Evolutionary conservation across 1,140 invertebrate species (phyloP), one percentile per base, ranked within the genome.

Genomic region (Conus ventricosus): DNA sequence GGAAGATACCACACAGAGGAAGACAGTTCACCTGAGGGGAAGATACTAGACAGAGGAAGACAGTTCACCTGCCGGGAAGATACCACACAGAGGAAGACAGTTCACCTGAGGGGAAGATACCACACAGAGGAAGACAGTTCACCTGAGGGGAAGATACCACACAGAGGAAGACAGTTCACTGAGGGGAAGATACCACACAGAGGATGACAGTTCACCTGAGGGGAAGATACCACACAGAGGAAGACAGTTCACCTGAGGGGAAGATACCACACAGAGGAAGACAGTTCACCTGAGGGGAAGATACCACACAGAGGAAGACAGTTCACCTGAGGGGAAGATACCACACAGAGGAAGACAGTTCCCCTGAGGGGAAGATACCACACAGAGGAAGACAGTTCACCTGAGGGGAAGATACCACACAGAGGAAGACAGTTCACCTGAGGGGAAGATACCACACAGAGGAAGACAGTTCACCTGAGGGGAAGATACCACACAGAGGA

Each of bases 401-500:
- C 57, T 85, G 63, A 15, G 53, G 23, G 55, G n/a, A 57, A 3
- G 39, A 53, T 39, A 39, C 39, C 39, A 39, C 0, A 39, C 39
- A 39, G 39, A 10, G n/a, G n/a, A n/a, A n/a, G n/a, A n/a, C n/a
- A n/a, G 63, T 85, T 67, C 27, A 85, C 51, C 57, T 85, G 63
- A 15, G 53, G 23, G 55, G n/a, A 57, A 3, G 39, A 53, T 39
- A 39, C 39, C 39, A 39, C 0, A 39, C 39, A 39, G 39, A 10
- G n/a, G n/a, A n/a, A n/a, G n/a, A n/a, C n/a, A n/a, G 63, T 85
- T 67, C 27, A 85, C 51, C 57, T 85, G 63, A 15, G 53, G 23
- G 55, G n/a, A 57, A 3, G 39, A 53, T 39, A 39, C 39, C 39
- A 39, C 0, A 39, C 39, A 39, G 39, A 10, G n/a, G n/a, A n/a